Evolutionary conservation across 2,113 vertebrate species (phyloP).

Genomic region (pig (Sus scrofa)): T2T-Sscrofa CM000825.6:164947501-164948000

Average conservation of each 20-base stretch:
- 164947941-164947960: background rate
- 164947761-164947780: background rate
- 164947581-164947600: background rate
- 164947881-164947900: background rate
- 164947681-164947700: background rate
- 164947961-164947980: background rate
- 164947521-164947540: background rate
- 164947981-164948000: background rate
- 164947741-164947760: too few relatives aligned
- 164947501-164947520: too few relatives aligned
- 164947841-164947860: background rate
- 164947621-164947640: background rate
- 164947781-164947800: background rate
- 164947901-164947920: too few relatives aligned
- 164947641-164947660: background rate
- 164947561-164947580: background rate
- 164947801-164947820: too few relatives aligned
- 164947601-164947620: background rate
- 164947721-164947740: background rate
- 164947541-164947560: background rate
- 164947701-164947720: background rate
- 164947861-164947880: background rate
- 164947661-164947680: background rate
- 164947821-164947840: background rate
- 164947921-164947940: accelerated